phyloP scores from a whole-genome alignment of 2,113 vertebrate genomes.

The Picathartes gymnocephalus region DNA sequence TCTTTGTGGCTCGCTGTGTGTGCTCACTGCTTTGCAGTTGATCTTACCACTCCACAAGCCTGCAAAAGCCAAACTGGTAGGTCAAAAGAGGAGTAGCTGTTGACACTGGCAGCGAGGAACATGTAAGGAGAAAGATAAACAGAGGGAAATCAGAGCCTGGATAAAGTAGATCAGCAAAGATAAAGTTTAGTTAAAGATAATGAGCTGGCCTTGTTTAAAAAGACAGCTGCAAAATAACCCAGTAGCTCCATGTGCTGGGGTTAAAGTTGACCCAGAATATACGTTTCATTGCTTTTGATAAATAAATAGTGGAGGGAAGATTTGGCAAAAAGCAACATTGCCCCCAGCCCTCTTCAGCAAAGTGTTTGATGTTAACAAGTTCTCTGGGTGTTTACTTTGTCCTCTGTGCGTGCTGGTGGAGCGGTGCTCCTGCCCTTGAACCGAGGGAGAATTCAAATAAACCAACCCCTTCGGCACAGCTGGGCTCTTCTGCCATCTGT shows the following conservation, averaged over 20 bases:
- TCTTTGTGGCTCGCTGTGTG: not conserved
- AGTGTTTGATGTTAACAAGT: constrained; percentile 72
- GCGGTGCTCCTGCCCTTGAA: constrained; percentile 54
- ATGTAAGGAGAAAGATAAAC: constrained; percentile 45
- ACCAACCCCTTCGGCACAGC: constrained; percentile 31
- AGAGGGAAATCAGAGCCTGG: constrained; percentile 43
- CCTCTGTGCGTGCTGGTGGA: constrained; percentile 4
- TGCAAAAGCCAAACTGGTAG: constrained; percentile 25
- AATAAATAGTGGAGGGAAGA: constrained; percentile 73
- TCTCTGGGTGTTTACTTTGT: constrained; percentile 71
- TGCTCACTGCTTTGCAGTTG: not conserved
- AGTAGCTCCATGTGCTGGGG: constrained; percentile 48
- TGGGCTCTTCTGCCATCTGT: not conserved
- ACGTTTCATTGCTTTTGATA: constrained; percentile 67
- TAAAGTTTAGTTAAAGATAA: constrained; percentile 56
- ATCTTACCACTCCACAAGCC: not conserved
- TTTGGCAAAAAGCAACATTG: constrained; percentile 53
- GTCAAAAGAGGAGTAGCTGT: constrained; percentile 59
- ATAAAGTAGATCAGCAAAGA: constrained; percentile 34
- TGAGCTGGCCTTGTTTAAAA: constrained; percentile 54
- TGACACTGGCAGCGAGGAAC: constrained; percentile 50
- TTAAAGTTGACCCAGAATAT: constrained; percentile 66
- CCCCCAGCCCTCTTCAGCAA: constrained; percentile 43
- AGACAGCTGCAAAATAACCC: constrained; percentile 51
- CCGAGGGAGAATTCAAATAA: constrained; percentile 70